A percentile compares a stretch with the other conserved stretches of the same genome.
Conservation (phyloP, 2,888 invertebrate genomes). For the Brachypterus glaber region DNA sequence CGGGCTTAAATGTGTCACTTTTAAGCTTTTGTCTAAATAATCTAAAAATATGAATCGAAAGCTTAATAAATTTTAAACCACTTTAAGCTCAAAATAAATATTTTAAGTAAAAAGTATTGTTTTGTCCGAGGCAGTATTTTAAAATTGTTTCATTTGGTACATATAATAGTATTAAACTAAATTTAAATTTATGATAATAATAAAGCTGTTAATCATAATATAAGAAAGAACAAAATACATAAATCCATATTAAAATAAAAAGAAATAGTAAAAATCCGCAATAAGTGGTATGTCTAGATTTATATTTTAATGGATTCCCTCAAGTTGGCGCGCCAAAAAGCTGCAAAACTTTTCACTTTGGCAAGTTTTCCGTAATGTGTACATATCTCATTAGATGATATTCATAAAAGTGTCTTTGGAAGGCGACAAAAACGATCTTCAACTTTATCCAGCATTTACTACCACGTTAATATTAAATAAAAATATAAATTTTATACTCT, state of each 20-base stretch:
- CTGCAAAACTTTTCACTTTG: slow-evolving; percentile 22
- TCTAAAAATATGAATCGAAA: too few relatives aligned
- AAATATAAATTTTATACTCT: too few relatives aligned
- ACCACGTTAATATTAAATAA: slow-evolving; percentile 8
- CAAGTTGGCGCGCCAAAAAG: slow-evolving; percentile 12
- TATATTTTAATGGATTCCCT: slow-evolving; percentile 32
- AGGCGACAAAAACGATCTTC: slow-evolving; percentile 9
- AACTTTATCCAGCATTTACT: slow-evolving; percentile 13
- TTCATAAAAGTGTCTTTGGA: slow-evolving; percentile 22
- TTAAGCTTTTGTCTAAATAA: too few relatives aligned
- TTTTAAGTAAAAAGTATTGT: not conserved
- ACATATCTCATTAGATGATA: slow-evolving; percentile 25
- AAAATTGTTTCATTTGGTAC: not conserved
- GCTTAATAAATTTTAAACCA: too few relatives aligned
- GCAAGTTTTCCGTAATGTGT: slow-evolving; percentile 21
- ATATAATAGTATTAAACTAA: too few relatives aligned
- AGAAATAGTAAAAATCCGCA: not conserved
- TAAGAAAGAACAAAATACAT: too few relatives aligned
- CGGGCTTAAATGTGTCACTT: too few relatives aligned
- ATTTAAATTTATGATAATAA: too few relatives aligned
- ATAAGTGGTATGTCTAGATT: not conserved
- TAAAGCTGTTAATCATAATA: too few relatives aligned
- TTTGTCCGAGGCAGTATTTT: not conserved
- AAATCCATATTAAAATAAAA: too few relatives aligned
- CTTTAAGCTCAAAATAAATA: too few relatives aligned